Evolutionary conservation across 1,140 invertebrate species (phyloP).

Genomic region (Ooceraea biroi): DNA sequence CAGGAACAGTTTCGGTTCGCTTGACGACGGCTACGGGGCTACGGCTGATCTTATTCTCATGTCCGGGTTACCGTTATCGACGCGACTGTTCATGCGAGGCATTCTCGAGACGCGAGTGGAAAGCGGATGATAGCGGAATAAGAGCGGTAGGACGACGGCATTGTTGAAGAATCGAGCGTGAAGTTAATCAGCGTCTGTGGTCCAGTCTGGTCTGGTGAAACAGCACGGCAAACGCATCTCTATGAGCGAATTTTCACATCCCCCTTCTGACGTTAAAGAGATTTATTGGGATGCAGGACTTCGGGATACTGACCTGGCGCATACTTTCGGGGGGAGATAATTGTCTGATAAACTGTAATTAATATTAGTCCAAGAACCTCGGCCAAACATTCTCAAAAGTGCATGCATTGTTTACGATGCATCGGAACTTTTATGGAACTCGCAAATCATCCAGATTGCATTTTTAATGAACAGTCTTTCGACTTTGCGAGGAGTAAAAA

Average conservation of each 20-base stretch:
- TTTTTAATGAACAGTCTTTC: background rate
- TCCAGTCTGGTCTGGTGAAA: conserved; percentile 2
- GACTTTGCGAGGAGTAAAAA: background rate
- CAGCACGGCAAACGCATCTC: conserved; percentile 12
- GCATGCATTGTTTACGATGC: background rate
- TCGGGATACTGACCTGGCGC: background rate
- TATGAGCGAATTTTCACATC: background rate
- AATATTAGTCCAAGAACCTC: conserved; percentile 1
- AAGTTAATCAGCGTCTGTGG: conserved; percentile 31
- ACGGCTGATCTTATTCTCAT: conserved; percentile 32
- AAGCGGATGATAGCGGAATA: conserved; percentile 40
- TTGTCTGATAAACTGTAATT: background rate
- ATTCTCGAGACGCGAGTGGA: conserved; percentile 24
- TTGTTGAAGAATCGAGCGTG: conserved; percentile 32
- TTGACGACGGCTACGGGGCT: background rate
- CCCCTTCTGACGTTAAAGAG: too few relatives aligned
- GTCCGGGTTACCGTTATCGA: conserved; percentile 43
- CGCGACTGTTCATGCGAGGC: conserved; percentile 18
- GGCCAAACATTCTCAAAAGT: background rate
- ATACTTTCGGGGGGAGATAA: background rate
- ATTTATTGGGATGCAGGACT: too few relatives aligned
- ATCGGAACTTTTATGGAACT: background rate
- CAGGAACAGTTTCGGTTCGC: background rate
- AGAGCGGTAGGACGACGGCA: conserved; percentile 13
- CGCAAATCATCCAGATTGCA: too few relatives aligned